Evolutionary conservation across 1,140 invertebrate species (phyloP), one percentile per base, ranked within the genome.

Genomic region (Danaus melanippus): DNA sequence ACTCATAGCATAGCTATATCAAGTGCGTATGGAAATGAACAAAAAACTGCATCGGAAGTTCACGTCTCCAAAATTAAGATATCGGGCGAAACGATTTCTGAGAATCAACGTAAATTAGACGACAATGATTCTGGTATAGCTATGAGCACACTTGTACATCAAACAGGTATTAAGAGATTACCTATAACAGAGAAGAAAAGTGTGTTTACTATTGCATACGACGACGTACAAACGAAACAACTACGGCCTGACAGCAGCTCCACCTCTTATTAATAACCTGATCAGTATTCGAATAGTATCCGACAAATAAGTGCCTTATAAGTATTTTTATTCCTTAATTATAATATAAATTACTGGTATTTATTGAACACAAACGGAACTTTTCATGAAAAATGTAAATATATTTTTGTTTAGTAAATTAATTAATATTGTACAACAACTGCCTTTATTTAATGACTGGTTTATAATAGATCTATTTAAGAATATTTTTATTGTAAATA

Each of bases 151-250:
- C 76, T 91, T 48, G 80, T 89, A 41, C 84, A 86, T 50, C 80
- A 84, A 58, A 68, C 75, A 3, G 71, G 89, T 56, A 83, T 88
- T 68, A 85, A 91, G 67, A 78, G 90, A 65, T 89, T 94, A 68
- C 92, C 94, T 46, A 91, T 96, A 58, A 90, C 96, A 15, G 94
- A 96, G 67, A 97, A 96, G 86, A 96, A 96, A 72, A 96, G 95
- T 75, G 92, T 97, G n/a, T 97, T 97, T 69, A 96, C 95, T 0
- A 97, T 97, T 63, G 95, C 95, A 2, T 97, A 97, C 71, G 94
- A 95, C 72, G 95, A 96, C 71, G 93, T 96, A 17, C 86, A 88
- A 69, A 88, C 85, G 10, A 88, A 87, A 71, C 85, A 87, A 70
- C 56, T 88, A 12, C 64, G 87, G 70, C 87, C 87, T 43, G 87